Percentiles rank a stretch among this genome's conserved stretches.
Evolutionary conservation across 2,888 invertebrate genomes (phyloP).

Genomic region (Cheiracanthium punctorium): DNA sequence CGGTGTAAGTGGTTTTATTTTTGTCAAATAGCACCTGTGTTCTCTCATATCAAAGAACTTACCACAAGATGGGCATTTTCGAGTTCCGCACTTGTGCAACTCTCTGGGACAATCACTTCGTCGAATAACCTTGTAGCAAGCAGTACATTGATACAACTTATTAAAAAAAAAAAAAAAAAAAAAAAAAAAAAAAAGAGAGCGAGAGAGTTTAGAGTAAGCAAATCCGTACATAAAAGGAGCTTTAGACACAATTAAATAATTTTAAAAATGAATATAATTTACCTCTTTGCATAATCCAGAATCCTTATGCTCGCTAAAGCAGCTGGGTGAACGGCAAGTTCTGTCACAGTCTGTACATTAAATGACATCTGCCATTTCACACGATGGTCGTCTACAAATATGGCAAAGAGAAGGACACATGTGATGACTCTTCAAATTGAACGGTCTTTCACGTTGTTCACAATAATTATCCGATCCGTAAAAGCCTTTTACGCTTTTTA

Average conservation of each 20-base stretch:
- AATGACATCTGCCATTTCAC: background rate
- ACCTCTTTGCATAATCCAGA: background rate
- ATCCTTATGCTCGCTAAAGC: background rate
- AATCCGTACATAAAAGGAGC: too few species aligned
- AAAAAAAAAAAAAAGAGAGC: too few species aligned
- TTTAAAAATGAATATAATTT: too few species aligned
- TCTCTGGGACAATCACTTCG: background rate
- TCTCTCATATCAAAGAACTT: background rate
- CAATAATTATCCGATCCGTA: background rate
- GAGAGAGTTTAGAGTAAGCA: too few species aligned
- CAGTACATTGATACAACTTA: background rate
- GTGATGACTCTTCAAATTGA: background rate
- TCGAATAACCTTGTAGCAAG: background rate
- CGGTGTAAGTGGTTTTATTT: background rate
- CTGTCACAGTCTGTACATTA: background rate
- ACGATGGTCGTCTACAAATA: background rate
- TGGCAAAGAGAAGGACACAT: background rate
- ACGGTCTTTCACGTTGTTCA: background rate
- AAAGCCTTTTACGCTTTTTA: background rate
- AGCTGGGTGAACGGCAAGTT: background rate
- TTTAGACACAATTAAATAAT: too few species aligned
- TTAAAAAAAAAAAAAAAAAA: too few species aligned
- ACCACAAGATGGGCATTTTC: background rate
- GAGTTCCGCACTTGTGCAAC: background rate
- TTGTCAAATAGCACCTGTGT: background rate